Evolutionary conservation across 2,113 vertebrate genomes (phyloP), one percentile per base, ranked within the genome.

Genomic region (Delphinus delphis): DNA sequence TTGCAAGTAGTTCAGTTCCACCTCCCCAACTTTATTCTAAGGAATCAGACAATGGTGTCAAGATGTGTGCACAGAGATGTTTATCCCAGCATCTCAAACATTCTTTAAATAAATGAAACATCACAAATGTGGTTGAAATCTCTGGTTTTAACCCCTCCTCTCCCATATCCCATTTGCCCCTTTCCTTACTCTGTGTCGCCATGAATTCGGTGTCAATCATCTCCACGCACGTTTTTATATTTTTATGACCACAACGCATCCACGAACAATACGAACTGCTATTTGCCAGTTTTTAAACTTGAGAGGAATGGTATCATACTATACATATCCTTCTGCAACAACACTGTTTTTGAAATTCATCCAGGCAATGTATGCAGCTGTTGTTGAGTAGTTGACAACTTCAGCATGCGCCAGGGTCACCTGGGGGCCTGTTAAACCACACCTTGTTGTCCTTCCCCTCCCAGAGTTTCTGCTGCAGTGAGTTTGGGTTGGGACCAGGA

Each of bases 21-120:
- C 41, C 58, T 85, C 58, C 80, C 20, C 6, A 80, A 90, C 47
- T 77, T 82, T 92, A 79, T 91, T 81, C 21, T 63, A 68, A 93
- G 76, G 68, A 90, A 95, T 82, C 94, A 90, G 65, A 85, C 41
- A 88, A 33, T 8, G 58, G 8, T 33, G 11, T 93, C 41, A 95
- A 84, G 81, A 36, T 28, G 1, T 65, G 33, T 89, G 9, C 77
- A 95, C 77, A 95, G 74, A 74, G 12, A 74, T 36, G 23, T 83
- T 94, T 88, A 67, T 93, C 6, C 15, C 10, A 76, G 25, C 20
- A 71, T 76, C 65, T 68, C 67, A 84, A 65, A 70, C 10, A 58
- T 10, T 80, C 85, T 93, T 70, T 21, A 60, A 74, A 67, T 81
- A 65, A 86, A 58, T 44, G 76, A 83, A 83, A 71, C 6, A 31